Conservation (phyloP, 2,797 vertebrate species). For the Xyrichtys novacula region DNA sequence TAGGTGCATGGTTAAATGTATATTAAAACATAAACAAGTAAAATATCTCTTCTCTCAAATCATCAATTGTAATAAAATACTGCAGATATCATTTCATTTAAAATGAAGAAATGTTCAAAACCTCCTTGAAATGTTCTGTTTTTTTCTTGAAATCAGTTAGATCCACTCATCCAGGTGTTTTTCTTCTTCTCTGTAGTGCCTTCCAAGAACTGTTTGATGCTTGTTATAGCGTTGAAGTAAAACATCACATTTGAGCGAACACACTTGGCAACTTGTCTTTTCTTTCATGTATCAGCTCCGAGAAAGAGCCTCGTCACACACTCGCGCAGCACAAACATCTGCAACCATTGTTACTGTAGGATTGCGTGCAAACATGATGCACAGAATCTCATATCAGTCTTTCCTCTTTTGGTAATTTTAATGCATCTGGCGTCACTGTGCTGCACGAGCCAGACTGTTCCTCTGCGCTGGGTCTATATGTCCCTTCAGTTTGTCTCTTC, state of each 20-base stretch:
- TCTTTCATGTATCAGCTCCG: constrained; percentile 11
- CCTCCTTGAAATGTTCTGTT: constrained; percentile 40
- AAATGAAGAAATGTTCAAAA: constrained; percentile 44
- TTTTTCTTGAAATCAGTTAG: constrained; percentile 23
- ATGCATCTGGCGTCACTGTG: constrained; percentile 80
- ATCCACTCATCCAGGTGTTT: constrained; percentile 21
- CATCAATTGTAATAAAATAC: constrained; percentile 63
- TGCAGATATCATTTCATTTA: constrained; percentile 33
- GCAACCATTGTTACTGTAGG: background rate
- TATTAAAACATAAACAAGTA: constrained; percentile 13
- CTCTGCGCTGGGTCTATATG: constrained; percentile 91
- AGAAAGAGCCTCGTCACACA: background rate
- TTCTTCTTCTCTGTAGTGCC: constrained; percentile 24
- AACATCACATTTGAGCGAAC: constrained; percentile 4
- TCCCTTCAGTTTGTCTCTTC: constrained; percentile 93
- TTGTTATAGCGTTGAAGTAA: constrained; percentile 20
- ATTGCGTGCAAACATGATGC: background rate
- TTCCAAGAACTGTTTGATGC: constrained; percentile 17
- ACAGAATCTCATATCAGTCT: constrained; percentile 88
- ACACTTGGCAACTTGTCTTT: constrained; percentile 12
- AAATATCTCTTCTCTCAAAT: constrained; percentile 39
- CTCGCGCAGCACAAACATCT: background rate
- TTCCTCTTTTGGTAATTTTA: constrained; percentile 93
- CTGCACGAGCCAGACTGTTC: constrained; percentile 87
- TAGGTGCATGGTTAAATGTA: background rate